phyloP scores from a whole-genome alignment of 2,888 invertebrate species.

The Zele albiditarsus region DNA sequence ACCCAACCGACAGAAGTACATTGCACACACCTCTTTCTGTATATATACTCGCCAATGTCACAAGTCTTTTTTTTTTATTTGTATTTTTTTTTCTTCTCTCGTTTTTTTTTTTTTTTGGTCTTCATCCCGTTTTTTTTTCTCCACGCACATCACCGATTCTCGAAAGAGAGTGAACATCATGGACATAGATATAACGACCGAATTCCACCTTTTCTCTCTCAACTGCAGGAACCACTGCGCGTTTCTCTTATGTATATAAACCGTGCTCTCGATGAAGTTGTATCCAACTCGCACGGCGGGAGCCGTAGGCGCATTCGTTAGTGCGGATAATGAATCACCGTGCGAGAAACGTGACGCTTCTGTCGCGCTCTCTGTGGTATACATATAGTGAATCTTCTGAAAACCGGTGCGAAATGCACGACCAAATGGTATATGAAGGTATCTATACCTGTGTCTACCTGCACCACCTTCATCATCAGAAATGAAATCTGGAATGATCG shows the following conservation, averaged over 20 bases:
- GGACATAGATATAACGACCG: constrained; percentile 32
- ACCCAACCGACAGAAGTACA: constrained; percentile 48
- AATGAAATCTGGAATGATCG: neutral
- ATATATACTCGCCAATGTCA: neutral
- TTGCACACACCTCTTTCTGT: constrained; percentile 20
- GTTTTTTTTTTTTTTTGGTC: constrained; percentile 28
- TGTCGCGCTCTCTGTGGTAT: constrained; percentile 40
- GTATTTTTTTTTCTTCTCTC: too few species aligned
- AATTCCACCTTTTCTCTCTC: constrained; percentile 25
- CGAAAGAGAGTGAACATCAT: constrained; percentile 16
- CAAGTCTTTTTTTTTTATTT: too few species aligned
- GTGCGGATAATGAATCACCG: constrained; percentile 66
- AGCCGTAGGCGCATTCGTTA: constrained; percentile 61
- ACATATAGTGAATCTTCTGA: neutral
- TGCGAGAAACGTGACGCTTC: constrained; percentile 52
- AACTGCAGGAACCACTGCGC: neutral
- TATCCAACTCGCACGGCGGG: constrained; percentile 33
- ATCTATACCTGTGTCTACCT: neutral
- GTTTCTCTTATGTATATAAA: too few species aligned
- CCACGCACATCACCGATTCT: constrained; percentile 8
- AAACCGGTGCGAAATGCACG: constrained; percentile 27
- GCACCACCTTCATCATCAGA: neutral
- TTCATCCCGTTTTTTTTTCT: constrained; percentile 29
- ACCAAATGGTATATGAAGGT: constrained; percentile 10
- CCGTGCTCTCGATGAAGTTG: constrained; percentile 42